Evolutionary conservation across 2,113 vertebrate genomes (phyloP).

Genomic region (Cercocebus atys): DNA sequence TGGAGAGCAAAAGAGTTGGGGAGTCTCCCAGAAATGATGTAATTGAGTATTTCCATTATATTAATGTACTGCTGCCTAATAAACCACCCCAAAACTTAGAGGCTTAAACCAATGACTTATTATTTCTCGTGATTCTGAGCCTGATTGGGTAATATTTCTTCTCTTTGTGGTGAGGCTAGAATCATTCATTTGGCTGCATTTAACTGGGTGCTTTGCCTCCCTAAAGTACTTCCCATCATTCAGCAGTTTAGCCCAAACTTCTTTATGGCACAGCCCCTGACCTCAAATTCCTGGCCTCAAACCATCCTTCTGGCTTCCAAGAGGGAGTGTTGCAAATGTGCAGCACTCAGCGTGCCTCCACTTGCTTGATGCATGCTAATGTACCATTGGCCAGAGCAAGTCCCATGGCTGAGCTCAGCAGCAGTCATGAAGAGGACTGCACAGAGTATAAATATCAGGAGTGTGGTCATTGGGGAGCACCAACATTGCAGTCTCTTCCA

Average conservation of each 20-base stretch:
- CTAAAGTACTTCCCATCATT: not conserved
- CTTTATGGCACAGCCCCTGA: not conserved
- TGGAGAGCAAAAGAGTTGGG: not conserved
- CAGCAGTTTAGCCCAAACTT: not conserved
- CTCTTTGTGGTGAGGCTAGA: not conserved
- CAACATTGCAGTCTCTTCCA: not conserved
- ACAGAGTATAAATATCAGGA: not conserved
- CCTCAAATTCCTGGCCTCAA: not conserved
- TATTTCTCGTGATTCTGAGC: not conserved
- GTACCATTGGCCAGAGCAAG: not conserved
- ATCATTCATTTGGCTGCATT: not conserved
- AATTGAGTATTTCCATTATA: not conserved
- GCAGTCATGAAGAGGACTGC: not conserved
- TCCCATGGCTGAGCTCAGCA: not conserved
- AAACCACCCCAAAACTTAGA: not conserved
- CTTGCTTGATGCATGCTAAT: not conserved
- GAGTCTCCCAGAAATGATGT: not conserved
- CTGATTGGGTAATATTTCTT: not conserved
- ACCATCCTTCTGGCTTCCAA: not conserved
- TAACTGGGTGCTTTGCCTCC: not conserved
- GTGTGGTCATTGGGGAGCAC: accelerated
- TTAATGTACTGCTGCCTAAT: not conserved
- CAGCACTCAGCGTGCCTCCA: not conserved
- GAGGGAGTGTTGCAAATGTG: not conserved
- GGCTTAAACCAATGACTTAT: not conserved